These are phyloP conservation scores for Symphodus melops DNA, from an alignment of 2,113 vertebrate genomes.

Conservation along the genomic window DNA sequence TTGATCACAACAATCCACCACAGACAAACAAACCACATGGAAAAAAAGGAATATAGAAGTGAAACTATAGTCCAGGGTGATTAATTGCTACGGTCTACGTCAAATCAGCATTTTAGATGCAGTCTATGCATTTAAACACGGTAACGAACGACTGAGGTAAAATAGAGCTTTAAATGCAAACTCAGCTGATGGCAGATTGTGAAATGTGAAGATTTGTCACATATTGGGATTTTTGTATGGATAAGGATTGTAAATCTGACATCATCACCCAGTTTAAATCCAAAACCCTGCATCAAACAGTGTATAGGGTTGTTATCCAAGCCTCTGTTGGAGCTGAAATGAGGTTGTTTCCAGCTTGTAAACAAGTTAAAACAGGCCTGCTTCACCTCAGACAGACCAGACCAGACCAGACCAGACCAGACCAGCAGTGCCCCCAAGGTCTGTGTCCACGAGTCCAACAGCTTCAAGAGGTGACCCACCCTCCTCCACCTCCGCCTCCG, in stretches of 20 bases:
- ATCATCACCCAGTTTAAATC: not conserved
- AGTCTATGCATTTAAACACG: not conserved
- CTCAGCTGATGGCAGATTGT: not conserved
- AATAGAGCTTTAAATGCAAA: too few relatives aligned
- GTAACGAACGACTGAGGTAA: too few relatives aligned
- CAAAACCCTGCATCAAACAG: not conserved
- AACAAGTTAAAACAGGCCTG: conserved; percentile 59
- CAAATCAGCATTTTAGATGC: not conserved
- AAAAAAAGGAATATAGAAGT: too few relatives aligned
- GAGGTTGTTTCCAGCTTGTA: not conserved
- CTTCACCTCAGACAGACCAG: conserved; percentile 20
- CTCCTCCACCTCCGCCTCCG: not conserved
- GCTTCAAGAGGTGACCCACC: conserved; percentile 10
- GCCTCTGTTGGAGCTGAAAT: not conserved
- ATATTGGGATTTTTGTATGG: too few relatives aligned
- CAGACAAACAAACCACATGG: not conserved
- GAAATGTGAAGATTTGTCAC: too few relatives aligned
- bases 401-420: conserved; percentile 26
- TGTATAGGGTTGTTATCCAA: not conserved
- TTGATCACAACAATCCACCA: conserved; percentile 4
- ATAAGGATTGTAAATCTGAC: not conserved
- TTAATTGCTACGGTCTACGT: too few relatives aligned
- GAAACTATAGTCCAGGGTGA: too few relatives aligned
- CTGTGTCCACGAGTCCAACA: conserved; percentile 26
- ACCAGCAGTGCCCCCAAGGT: conserved; percentile 34